Evolutionary conservation across 1,140 invertebrate species (phyloP).

Genomic region (Steinernema feltiae): DNA sequence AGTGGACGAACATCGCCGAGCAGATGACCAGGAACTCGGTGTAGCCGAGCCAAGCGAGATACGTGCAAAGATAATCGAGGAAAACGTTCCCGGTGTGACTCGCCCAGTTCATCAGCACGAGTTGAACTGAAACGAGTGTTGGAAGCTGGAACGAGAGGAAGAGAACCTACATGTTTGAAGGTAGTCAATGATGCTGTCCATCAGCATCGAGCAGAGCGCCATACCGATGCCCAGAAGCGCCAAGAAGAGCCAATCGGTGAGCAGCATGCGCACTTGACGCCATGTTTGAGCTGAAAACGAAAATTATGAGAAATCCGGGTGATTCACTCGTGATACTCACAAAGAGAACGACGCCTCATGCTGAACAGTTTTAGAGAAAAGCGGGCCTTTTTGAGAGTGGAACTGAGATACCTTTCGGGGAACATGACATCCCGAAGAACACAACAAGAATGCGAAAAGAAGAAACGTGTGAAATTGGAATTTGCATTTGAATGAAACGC

Average conservation of each 20-base stretch:
- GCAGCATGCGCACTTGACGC: slow-evolving; percentile 21
- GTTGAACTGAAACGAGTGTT: slow-evolving; percentile 39
- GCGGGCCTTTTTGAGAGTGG: neutral
- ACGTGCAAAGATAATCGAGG: slow-evolving; percentile 50
- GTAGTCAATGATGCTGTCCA: slow-evolving; percentile 49
- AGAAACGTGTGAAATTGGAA: neutral
- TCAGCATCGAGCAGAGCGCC: slow-evolving; percentile 49
- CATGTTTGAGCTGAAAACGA: slow-evolving; percentile 29
- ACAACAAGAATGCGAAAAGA: neutral
- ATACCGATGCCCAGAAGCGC: slow-evolving; percentile 51
- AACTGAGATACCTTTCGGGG: neutral
- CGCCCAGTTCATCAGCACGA: slow-evolving; percentile 42
- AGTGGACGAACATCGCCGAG: slow-evolving; percentile 54
- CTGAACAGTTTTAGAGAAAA: neutral
- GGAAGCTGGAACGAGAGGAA: neutral
- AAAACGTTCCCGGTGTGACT: slow-evolving; percentile 40
- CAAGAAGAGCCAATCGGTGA: slow-evolving; percentile 53
- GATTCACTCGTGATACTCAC: too few species aligned
- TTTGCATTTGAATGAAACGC: neutral
- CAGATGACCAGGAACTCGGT: slow-evolving; percentile 50
- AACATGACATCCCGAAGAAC: neutral
- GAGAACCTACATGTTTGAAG: slow-evolving; percentile 46
- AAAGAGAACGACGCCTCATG: too few species aligned
- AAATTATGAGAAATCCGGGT: too few species aligned
- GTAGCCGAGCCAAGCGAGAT: slow-evolving; percentile 53